Conservation (phyloP, 2,888 invertebrate species). For the Eupithecia exiguata region DNA sequence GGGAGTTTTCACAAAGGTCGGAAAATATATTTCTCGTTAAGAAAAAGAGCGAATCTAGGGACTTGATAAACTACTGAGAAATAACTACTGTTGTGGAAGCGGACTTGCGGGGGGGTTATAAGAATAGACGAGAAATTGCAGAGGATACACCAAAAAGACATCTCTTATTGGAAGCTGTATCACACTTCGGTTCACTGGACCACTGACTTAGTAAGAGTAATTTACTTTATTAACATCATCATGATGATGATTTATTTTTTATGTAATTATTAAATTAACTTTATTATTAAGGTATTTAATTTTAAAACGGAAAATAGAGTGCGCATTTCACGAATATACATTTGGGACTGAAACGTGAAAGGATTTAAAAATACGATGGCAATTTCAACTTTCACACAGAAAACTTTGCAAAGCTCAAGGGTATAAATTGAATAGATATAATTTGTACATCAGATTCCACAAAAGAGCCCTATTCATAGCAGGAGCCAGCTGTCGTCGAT, state of each 20-base stretch:
- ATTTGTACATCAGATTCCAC: background rate
- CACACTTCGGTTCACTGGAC: background rate
- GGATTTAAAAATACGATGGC: background rate
- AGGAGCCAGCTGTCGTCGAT: background rate
- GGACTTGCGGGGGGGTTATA: background rate
- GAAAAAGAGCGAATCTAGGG: background rate
- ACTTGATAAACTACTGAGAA: background rate
- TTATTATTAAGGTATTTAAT: background rate
- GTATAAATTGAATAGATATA: constrained; percentile 7
- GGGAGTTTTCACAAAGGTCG: background rate
- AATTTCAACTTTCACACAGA: constrained; percentile 2
- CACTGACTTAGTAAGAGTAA: background rate
- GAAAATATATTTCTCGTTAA: background rate
- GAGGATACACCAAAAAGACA: too few relatives aligned
- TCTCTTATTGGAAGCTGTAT: background rate
- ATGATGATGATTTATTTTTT: too few relatives aligned
- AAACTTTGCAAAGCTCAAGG: constrained; percentile 1
- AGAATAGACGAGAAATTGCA: background rate
- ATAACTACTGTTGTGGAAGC: background rate
- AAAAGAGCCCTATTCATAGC: constrained; percentile 7
- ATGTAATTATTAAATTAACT: too few relatives aligned
- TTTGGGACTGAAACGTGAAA: background rate
- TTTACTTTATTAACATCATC: background rate
- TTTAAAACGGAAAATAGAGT: background rate
- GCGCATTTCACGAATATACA: background rate